These are phyloP conservation scores for Plagiodera versicolora DNA, from an alignment of 2,888 invertebrate genomes.

Conservation along the genomic window DNA sequence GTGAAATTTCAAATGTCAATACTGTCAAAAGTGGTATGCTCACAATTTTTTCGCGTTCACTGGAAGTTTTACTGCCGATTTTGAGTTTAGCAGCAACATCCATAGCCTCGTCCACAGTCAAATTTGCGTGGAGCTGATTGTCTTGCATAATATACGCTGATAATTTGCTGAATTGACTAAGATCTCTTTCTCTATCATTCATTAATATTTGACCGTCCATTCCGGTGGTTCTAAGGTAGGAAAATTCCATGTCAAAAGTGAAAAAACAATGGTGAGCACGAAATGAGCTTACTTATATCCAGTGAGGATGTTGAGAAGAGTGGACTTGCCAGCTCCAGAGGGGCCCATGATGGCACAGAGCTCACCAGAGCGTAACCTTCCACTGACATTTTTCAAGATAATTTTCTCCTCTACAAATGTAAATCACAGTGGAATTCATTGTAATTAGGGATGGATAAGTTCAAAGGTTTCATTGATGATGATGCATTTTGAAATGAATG, in stretches of 20 bases:
- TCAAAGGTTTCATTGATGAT: too few species aligned
- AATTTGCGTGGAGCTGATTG: slow-evolving; percentile 87
- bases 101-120: slow-evolving; percentile 95
- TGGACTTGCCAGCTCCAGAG: slow-evolving; percentile 93
- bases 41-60: slow-evolving; percentile 83
- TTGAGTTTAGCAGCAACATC: slow-evolving; percentile 89
- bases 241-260: neutral
- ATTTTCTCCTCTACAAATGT: slow-evolving; percentile 74
- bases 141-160: slow-evolving; percentile 98
- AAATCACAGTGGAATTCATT: neutral
- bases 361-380: slow-evolving; percentile 84
- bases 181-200: slow-evolving; percentile 80
- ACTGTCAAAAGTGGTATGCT: slow-evolving; percentile 48
- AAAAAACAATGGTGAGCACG: neutral
- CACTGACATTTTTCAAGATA: slow-evolving; percentile 88
- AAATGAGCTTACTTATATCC: slow-evolving; percentile 83
- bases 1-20: neutral
- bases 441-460: too few species aligned
- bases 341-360: slow-evolving; percentile 98
- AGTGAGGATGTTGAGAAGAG: slow-evolving; percentile 89
- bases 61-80: slow-evolving; percentile 70
- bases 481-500: too few species aligned
- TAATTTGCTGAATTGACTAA: slow-evolving; percentile 86
- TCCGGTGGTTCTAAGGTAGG: slow-evolving; percentile 68
- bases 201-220: slow-evolving; percentile 83